Conservation (phyloP, 2,113 vertebrate species). For the Paralichthys olivaceus region DNA sequence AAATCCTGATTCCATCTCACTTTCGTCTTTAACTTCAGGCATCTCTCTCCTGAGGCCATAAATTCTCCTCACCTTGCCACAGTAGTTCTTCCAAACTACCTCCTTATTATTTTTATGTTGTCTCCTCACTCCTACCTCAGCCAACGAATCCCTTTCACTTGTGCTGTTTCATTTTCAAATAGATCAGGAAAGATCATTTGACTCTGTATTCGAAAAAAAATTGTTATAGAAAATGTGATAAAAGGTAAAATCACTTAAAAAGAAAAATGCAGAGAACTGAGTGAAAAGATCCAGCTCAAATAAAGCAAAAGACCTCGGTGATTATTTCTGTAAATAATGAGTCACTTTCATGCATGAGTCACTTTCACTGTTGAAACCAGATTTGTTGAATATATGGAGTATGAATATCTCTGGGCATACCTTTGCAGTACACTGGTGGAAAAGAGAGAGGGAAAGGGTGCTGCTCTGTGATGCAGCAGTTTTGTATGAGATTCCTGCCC, state of each 20-base stretch:
- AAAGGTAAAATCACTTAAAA: not conserved
- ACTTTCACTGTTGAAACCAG: not conserved
- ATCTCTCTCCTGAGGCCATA: too few relatives aligned
- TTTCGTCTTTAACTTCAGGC: too few relatives aligned
- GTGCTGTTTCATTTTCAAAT: not conserved
- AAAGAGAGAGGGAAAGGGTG: not conserved
- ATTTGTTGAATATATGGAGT: not conserved
- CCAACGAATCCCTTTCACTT: not conserved
- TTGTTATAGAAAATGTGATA: not conserved
- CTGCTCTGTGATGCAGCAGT: constrained; percentile 54
- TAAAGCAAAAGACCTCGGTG: not conserved
- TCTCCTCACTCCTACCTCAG: not conserved
- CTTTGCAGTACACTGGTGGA: constrained; percentile 17
- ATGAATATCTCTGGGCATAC: constrained; percentile 10
- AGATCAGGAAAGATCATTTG: not conserved
- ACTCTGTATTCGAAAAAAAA: not conserved
- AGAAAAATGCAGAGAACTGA: not conserved
- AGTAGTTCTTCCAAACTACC: not conserved
- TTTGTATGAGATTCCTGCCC: constrained; percentile 50
- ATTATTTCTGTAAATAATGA: not conserved
- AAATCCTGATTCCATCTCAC: too few relatives aligned
- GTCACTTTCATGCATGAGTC: not conserved
- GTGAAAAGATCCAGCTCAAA: not conserved
- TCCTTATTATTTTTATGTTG: too few relatives aligned
- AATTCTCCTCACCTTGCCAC: not conserved